Evolutionary conservation across 2,113 vertebrate species (phyloP), one percentile per base, ranked within the genome.

Genomic region (Arvicanthis niloticus): DNA sequence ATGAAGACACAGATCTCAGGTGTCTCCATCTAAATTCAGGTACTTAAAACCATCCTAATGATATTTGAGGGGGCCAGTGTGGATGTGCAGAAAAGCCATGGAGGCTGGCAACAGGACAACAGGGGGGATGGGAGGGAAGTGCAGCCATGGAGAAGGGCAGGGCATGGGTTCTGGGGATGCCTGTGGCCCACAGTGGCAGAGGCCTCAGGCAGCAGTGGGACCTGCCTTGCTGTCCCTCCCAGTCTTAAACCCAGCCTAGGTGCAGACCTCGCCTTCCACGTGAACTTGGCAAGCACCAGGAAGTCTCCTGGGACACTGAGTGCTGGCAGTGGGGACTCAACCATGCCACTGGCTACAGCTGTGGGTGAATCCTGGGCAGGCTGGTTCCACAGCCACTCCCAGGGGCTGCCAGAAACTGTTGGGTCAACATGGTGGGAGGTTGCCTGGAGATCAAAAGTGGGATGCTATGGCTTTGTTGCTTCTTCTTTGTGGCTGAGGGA

Each of bases 41-140:
- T 51, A 45, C 16, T 1, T 4, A 24, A 22, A 13, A 11, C 16
- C 48, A 16, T 37, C 26, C 11, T 0, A 0, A 1, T 24, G 70
- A 53, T 42, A 4, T 5, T 16, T 24, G 10, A 26, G 56, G 42
- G 0, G 67, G 77, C 45, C 24, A 37, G 31, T 31, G 13, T 42
- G 53, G 24, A 7, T 37, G n/a, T 65, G 11, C 42, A 26, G 51
- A 37, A 77, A 10, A 26, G 29, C 68, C 58, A 0, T 0, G 1
- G 4, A 51, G 40, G 51, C 34, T 9, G 3, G 34, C 19, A 22
- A 24, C 9, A 2, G 76, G 67, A 68, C 5, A 21, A 15, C 3
- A 0, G 48, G 13, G 40, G 58, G 0, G 1, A 16, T 2, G 7
- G 19, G n/a, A 13, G 24, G 15, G 42, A 29, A 51, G 9, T 24